Base-by-base conservation (phyloP, 2,888 invertebrate genomes). In the Microplitis manilae region DNA sequence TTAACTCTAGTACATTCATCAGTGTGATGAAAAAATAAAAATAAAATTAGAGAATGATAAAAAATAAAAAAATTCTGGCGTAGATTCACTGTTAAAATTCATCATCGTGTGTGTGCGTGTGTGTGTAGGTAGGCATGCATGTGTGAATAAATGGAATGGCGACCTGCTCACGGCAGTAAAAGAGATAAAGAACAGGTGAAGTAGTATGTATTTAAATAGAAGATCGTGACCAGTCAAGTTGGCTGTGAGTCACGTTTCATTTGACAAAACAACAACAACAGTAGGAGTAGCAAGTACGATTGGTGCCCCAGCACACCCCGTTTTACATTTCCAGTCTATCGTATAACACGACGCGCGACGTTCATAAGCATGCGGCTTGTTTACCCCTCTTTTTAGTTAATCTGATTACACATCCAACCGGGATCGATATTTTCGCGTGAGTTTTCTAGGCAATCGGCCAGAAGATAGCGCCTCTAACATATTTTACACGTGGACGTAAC, bases 401-500 rank as follows among this genome's bases (percentile, higher is more conserved):
- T 39, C 30, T 30, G 67, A 67, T 38, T 15, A 67, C 15, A 39
- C 38, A n/a, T 8, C 62, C 20, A n/a, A n/a, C 61, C 17, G 77
- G 82, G 83, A 87, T 87, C 87, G 86, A 87, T 87, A 87, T 87
- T 87, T 87, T 87, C 87, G 86, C 87, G 86, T 86, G 87, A 86
- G 87, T 87, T 87, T 87, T 87, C 86, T 86, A 84, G 83, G 85
- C 87, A 87, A 87, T 87, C 85, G 86, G 9, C 50, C 50, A 50
- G 50, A 50, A 50, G 50, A 50, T 50, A 50, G 86, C 60, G 60
- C 83, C 81, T 83, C 81, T 83, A 84, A 85, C 85, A 86, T 86
- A 86, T 86, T 86, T 87, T 87, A 86, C 86, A 50, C 50, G 85
- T 85, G 84, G 83, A 83, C 79, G 79, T 69, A 20, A 71, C 75